Evolutionary conservation across 2,797 vertebrate genomes (phyloP), one percentile per base, ranked within the genome.

Genomic region (Phoebastria nigripes): DNA sequence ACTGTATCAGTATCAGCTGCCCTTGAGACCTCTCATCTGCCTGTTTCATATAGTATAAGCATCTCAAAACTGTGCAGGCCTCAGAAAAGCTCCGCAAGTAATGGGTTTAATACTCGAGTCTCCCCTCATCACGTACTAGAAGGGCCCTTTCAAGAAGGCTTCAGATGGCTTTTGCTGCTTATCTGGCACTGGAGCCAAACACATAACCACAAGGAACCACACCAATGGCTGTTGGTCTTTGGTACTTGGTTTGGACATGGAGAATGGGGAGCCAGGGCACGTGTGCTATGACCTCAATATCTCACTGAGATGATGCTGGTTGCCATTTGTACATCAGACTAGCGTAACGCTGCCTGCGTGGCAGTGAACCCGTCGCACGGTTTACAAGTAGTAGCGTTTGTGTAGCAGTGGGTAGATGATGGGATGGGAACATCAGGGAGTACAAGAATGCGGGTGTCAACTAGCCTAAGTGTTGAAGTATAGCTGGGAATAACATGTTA

Each of bases 161-260:
- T 71, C 25, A 77, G 52, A 20, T 55, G 1, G 1, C 24, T 93
- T 86, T 73, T 73, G 63, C 39, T 54, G 37, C 29, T 83, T 78
- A 11, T 49, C 25, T 62, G 46, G 61, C 44, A 10, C 74, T 52
- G 46, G 16, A 80, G 25, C 31, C 56, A 54, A 61, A 26, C 33
- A 31, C 0, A 0, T 3, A 69, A 37, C 65, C 11, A 2, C 44
- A 46, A 69, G 25, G 52, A 87, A 24, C 56, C 1, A 0, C 31
- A 46, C 31, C 3, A 9, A 7, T 16, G 46, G 42, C 61, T 22
- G 33, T 26, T 39, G 28, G 26, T 85, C 33, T 82, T 35, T 10
- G 33, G n/a, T 39, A 22, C 19, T 44, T 55, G 29, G 22, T 49
- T 65, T 65, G 52, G 65, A 25, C 25, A 8, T 8, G 31, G 74